These are phyloP conservation scores for Pangasianodon gigas DNA, from an alignment of 2,113 vertebrate species.

Conservation along the genomic window DNA sequence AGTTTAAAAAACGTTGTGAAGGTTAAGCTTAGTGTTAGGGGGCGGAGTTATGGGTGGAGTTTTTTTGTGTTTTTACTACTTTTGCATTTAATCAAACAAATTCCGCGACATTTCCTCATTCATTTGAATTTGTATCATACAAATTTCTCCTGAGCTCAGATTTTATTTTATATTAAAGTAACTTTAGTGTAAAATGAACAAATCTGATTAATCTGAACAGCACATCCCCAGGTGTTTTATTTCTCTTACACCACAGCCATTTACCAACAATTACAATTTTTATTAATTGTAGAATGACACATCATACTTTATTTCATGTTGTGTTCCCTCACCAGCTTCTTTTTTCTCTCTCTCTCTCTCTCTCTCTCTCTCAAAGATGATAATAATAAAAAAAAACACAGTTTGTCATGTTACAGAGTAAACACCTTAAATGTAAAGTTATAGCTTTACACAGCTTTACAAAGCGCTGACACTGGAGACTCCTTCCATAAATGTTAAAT, in stretches of 20 bases:
- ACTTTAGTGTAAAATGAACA: no score
- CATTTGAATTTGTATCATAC: no score
- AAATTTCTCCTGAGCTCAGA: not conserved
- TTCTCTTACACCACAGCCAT: no score
- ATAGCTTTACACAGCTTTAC: not conserved
- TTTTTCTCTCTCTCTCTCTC: no score
- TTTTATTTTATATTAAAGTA: no score
- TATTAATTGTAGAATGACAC: no score
- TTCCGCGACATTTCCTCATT: no score
- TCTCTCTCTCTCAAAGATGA: no score
- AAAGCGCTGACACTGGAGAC: not conserved
- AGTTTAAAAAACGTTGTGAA: not conserved
- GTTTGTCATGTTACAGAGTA: not conserved
- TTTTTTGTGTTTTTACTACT: not conserved
- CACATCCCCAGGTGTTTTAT: not conserved
- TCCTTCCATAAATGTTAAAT: not conserved
- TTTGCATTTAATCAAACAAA: not conserved
- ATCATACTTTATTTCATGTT: no score
- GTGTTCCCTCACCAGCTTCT: no score
- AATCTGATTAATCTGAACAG: not conserved
- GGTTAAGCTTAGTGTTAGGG: not conserved
- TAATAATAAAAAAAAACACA: no score
- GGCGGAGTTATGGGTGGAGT: not conserved
- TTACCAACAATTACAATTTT: no score
- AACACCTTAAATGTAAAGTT: not conserved